Conservation (phyloP, 1,140 invertebrate species). For the Sweltsa coloradensis region DNA sequence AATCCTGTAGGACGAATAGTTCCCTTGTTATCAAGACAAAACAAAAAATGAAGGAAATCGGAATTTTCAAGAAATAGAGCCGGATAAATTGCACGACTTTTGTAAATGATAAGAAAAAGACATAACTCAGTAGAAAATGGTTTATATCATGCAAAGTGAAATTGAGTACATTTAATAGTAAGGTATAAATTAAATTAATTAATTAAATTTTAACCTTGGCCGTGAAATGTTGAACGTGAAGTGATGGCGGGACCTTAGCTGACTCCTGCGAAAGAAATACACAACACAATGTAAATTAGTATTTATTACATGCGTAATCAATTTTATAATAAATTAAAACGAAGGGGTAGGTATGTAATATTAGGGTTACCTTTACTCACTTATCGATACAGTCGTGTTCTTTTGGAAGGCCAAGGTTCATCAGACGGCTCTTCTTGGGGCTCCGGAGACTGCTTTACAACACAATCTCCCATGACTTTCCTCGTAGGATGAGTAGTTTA, state of each 20-base stretch:
- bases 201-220: not conserved
- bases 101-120: slow-evolving; percentile 1
- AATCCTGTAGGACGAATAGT: slow-evolving; percentile 6
- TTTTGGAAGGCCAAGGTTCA: not conserved
- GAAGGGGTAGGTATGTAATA: not conserved
- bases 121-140: slow-evolving; percentile 4
- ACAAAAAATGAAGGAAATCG: not conserved
- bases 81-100: slow-evolving; percentile 2
- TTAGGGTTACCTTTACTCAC: not conserved
- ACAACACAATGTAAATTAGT: not conserved
- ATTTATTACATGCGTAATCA: too few species aligned
- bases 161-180: slow-evolving; percentile 1
- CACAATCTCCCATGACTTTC: too few species aligned
- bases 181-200: not conserved
- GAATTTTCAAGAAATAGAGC: slow-evolving; percentile 5
- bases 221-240: slow-evolving; percentile 4
- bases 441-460: not conserved
- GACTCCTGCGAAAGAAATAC: not conserved
- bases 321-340: too few species aligned
- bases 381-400: not conserved
- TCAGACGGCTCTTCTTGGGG: too few species aligned
- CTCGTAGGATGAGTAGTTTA: too few species aligned
- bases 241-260: not conserved
- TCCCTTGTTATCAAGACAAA: slow-evolving; percentile 6
- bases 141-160: not conserved